These are phyloP conservation scores for Berghia stephanieae DNA, from an alignment of 1,140 invertebrate genomes.

Conservation along the genomic window DNA sequence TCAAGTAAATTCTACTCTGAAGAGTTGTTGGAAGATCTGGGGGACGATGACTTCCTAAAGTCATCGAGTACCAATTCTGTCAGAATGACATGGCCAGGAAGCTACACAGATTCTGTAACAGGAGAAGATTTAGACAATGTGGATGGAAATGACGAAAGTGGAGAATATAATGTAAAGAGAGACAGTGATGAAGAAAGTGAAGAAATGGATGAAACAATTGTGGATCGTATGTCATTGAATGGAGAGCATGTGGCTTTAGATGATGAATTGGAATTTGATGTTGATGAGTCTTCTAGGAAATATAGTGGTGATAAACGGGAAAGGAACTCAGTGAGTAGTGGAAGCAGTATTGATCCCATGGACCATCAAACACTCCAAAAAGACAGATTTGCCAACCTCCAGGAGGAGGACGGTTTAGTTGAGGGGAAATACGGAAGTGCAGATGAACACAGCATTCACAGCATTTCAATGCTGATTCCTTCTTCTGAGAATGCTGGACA, in stretches of 20 bases:
- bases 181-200: conserved; percentile 19
- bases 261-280: conserved; percentile 49
- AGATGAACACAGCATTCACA: conserved; percentile 48
- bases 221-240: conserved; percentile 20
- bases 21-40: conserved; percentile 41
- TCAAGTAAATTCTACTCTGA: conserved; percentile 36
- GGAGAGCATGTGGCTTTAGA: conserved; percentile 53
- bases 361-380: no score
- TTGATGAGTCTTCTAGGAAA: conserved; percentile 10
- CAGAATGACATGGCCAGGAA: not conserved
- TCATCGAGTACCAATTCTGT: not conserved
- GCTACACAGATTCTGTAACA: not conserved
- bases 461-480: conserved; percentile 35
- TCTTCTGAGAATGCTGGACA: not conserved
- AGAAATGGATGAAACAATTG: not conserved
- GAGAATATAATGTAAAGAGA: not conserved
- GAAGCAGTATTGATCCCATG: conserved; percentile 28
- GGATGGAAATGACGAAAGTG: conserved; percentile 14
- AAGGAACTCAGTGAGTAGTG: conserved; percentile 29
- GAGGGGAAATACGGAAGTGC: conserved; percentile 29
- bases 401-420: conserved; percentile 28
- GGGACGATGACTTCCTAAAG: conserved; percentile 8
- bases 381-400: no score
- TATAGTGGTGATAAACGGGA: conserved; percentile 10
- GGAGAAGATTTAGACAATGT: conserved; percentile 12